Evolutionary conservation across 2,797 vertebrate genomes (phyloP), one percentile per base, ranked within the genome.

Genomic region (Phrynocephalus vlangalii): DNA sequence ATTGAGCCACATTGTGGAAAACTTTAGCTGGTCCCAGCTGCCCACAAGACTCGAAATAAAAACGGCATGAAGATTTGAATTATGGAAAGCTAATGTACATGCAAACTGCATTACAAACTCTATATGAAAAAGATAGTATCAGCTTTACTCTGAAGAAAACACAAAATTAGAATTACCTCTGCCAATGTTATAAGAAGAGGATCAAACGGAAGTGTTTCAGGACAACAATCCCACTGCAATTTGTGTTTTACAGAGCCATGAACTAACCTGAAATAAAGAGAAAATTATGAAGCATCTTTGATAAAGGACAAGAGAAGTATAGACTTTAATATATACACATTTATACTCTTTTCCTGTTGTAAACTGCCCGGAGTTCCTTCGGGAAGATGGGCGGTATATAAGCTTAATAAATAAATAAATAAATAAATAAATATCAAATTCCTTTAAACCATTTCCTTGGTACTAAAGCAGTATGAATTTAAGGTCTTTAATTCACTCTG

Each of bases 221-320:
- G 97, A 88, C 90, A 94, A 84, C 95, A 94, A 2, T 97, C 97
- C 97, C 97, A 98, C 1, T 96, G 96, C 60, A 98, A 81, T 89
- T 90, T 96, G 95, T 97, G 97, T 79, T 96, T 97, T 71, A 98
- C 97, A 67, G 97, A 97, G 18, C 97, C 97, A 91, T 98, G 97
- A 63, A 97, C 91, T 93, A 98, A 94, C 50, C 97, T 98, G 84
- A 91, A 2, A 93, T 11, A 93, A 81, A 79, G 1, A 66, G 80
- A 75, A 3, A 77, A 84, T 90, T 86, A 84, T 89, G 3, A 86
- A 91, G 84, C 73, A 24, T 77, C 48, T 71, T 52, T 30, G n/a
- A 85, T 78, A 18, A 44, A 11, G 16, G 3, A 76, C 63, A 87
- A 50, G 15, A 44, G 38, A 44, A 44, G 38, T 44, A 44, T 44